Base-by-base conservation (phyloP, 2,797 vertebrate genomes). In the Enteromius afrohamiltoni region DNA sequence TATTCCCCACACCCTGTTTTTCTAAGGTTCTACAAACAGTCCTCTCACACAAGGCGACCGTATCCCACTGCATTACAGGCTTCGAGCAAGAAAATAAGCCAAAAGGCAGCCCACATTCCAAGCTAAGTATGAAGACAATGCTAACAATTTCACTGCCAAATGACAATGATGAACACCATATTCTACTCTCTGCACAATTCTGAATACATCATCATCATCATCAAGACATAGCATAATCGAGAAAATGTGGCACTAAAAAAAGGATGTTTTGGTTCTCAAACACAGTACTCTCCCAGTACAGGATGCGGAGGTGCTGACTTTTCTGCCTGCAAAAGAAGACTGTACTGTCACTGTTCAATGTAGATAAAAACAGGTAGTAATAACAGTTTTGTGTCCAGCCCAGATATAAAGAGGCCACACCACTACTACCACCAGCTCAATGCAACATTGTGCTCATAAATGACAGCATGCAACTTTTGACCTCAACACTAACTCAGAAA, bases 1-100 rank as follows among this genome's bases (percentile, higher is more conserved):
- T 86, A 55, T 83, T 85, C 47, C 62, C 23, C 26, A 14, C 79
- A 83, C 76, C 40, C 51, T 77, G 77, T 55, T 86, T 86, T 85
- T 74, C 29, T 47, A 78, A 74, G 55, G 45, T 64, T 82, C 79
- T 70, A 34, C 53, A 79, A 65, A 77, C 64, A 73, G 55, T 42
- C n/a, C 70, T 51, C 76, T 62, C 79, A 47, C 42, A 84, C 73
- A 76, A 65, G 67, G 67, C 75, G 11, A 62, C 51, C 6, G 16
- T 79, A 85, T 82, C 29, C 64, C 45, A 74, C 74, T 19, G 49
- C 58, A 75, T 62, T 13, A 29, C 53, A 75, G 49, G 40, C 85
- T 75, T 79, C 47, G 23, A 70, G 85, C 87, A 55, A 75, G 68
- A 67, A 85, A 81, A 85, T 83, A 53, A 70, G 60, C 69, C 68